Percentiles rank a stretch among this genome's conserved stretches.
phyloP scores from a whole-genome alignment of 2,113 vertebrate genomes.

The Eclectus roratus region DNA sequence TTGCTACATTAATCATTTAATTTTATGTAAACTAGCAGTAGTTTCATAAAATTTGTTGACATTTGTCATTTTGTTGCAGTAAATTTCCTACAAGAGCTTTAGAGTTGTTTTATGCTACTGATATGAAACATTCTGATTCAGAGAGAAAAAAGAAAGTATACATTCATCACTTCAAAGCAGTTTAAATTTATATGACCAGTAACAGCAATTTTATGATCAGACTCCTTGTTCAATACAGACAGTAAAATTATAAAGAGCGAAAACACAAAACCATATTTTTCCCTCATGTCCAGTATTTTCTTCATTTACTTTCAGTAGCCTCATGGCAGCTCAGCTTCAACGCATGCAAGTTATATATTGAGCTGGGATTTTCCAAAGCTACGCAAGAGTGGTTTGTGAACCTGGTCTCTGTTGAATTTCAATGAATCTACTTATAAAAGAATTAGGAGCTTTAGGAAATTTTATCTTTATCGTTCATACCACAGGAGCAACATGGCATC shows the following conservation, averaged over 20 bases:
- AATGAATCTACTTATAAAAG: background rate
- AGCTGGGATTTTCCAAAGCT: conserved; percentile 17
- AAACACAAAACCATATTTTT: background rate
- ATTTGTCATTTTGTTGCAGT: background rate
- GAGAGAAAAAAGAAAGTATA: background rate
- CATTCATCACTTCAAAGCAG: background rate
- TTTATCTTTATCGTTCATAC: conserved; percentile 9
- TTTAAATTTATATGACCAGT: background rate
- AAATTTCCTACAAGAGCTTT: background rate
- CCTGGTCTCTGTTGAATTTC: background rate
- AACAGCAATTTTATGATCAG: background rate
- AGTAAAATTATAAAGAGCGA: background rate
- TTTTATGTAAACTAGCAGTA: background rate
- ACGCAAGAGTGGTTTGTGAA: background rate
- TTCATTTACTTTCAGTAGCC: background rate
- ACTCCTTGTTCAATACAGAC: background rate
- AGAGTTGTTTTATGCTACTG: background rate
- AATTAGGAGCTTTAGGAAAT: conserved; percentile 16
- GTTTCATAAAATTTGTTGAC: background rate
- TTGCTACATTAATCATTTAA: background rate
- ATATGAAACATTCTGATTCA: background rate
- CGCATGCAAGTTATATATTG: background rate
- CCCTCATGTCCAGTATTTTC: background rate
- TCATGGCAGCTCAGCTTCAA: background rate
- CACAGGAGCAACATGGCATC: background rate